Conservation (phyloP, 2,113 vertebrate genomes). For the Carassius auratus region DNA sequence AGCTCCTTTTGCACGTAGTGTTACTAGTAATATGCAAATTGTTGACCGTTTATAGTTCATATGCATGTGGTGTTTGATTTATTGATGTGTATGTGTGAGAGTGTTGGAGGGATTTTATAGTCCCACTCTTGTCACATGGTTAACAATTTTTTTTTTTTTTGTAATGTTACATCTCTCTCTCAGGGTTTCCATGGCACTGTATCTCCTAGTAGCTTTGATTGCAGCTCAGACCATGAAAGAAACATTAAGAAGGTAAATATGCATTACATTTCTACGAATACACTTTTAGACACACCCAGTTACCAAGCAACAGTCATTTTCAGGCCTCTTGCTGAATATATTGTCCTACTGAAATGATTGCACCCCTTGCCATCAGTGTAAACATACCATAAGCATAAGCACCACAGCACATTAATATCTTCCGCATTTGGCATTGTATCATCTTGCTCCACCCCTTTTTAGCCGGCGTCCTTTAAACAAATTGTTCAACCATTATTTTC, state of each 20-base stretch:
- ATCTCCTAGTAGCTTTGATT: conserved; percentile 70
- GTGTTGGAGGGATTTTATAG: neutral
- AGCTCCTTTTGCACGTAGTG: neutral
- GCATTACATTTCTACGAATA: neutral
- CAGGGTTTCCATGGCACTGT: conserved; percentile 76
- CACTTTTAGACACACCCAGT: neutral
- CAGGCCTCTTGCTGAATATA: neutral
- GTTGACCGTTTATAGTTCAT: neutral
- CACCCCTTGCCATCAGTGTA: neutral
- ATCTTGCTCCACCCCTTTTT: no score
- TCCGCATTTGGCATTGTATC: neutral
- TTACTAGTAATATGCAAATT: conserved; percentile 7
- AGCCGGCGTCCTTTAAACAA: neutral
- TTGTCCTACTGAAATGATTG: neutral
- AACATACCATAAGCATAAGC: neutral
- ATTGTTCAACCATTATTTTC: no score
- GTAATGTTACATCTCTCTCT: conserved; percentile 53
- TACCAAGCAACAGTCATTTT: neutral
- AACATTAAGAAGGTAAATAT: conserved; percentile 75
- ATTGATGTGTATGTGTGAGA: neutral
- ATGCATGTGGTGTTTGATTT: neutral
- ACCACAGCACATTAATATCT: neutral
- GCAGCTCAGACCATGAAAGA: conserved; percentile 71
- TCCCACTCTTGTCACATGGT: conserved; percentile 43
- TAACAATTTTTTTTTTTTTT: conserved; percentile 33